Evolutionary conservation across 1,140 invertebrate genomes (phyloP).

Genomic region (Argopecten irradians): DNA sequence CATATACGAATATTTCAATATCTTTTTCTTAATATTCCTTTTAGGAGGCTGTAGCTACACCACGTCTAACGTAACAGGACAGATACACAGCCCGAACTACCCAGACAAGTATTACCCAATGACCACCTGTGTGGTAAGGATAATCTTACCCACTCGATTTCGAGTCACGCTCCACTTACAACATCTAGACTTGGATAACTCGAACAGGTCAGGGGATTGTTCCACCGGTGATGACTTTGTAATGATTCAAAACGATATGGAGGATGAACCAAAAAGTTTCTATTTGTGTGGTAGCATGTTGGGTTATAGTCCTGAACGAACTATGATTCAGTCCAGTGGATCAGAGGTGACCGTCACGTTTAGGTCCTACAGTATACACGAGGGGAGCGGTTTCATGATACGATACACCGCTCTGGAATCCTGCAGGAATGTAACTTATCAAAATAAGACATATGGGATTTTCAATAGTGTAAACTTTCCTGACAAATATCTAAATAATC

Average conservation of each 20-base stretch:
- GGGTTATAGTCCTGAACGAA: not conserved
- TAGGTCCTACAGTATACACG: constrained; percentile 43
- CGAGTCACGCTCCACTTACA: not conserved
- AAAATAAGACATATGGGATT: constrained; percentile 12
- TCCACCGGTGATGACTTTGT: not conserved
- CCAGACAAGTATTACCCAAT: not conserved
- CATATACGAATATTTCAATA: too few relatives aligned
- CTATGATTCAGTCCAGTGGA: not conserved
- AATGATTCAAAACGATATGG: not conserved
- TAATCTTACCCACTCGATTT: not conserved
- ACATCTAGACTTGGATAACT: not conserved
- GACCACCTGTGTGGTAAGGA: not conserved
- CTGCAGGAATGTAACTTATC: constrained; percentile 55
- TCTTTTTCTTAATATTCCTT: not conserved
- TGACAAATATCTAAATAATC: constrained; percentile 51
- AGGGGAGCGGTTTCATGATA: constrained; percentile 50
- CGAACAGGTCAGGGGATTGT: not conserved
- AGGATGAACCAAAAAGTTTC: not conserved
- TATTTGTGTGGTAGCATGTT: not conserved
- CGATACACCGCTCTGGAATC: constrained; percentile 41
- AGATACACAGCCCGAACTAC: not conserved
- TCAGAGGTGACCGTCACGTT: constrained; percentile 39
- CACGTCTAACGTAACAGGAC: not conserved
- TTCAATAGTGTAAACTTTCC: constrained; percentile 52
- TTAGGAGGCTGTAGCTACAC: not conserved